A percentile compares a stretch with the other conserved stretches of the same genome.
phyloP scores from a whole-genome alignment of 1,140 invertebrate species.

The Helicorthomorpha holstii region DNA sequence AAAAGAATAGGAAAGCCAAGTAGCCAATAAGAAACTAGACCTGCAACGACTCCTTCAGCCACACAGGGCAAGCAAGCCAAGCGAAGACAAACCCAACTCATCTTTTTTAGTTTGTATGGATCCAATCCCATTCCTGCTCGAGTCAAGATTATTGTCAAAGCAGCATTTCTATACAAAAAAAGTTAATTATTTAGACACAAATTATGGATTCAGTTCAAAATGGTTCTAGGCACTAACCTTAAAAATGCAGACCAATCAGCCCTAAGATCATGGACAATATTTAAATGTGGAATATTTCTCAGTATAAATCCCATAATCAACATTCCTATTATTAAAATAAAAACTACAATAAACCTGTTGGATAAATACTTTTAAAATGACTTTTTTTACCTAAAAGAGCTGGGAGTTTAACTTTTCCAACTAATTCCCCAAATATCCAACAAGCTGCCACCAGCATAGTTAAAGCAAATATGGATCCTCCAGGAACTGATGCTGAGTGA shows the following conservation, averaged over 20 bases:
- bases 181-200: not conserved
- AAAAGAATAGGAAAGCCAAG: slow-evolving; percentile 29
- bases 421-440: not conserved
- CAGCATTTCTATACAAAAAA: slow-evolving; percentile 10
- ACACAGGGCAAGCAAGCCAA: slow-evolving; percentile 29
- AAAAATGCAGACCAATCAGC: not conserved
- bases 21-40: slow-evolving; percentile 24
- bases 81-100: slow-evolving; percentile 21
- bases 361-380: too few relatives aligned
- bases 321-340: not conserved
- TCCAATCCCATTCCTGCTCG: slow-evolving; percentile 34
- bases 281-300: not conserved
- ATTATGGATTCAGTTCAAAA: not conserved
- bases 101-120: slow-evolving; percentile 23
- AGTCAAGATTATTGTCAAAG: slow-evolving; percentile 31
- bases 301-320: not conserved
- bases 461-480: not conserved
- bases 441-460: not conserved
- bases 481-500: not conserved
- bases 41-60: slow-evolving; percentile 24
- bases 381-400: slow-evolving; percentile 1
- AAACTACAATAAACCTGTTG: too few relatives aligned
- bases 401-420: not conserved
- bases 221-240: not conserved
- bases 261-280: not conserved